Percentiles rank a stretch among this genome's conserved stretches.
phyloP scores from a whole-genome alignment of 2,113 vertebrate species.

The Coptodon rendalli region DNA sequence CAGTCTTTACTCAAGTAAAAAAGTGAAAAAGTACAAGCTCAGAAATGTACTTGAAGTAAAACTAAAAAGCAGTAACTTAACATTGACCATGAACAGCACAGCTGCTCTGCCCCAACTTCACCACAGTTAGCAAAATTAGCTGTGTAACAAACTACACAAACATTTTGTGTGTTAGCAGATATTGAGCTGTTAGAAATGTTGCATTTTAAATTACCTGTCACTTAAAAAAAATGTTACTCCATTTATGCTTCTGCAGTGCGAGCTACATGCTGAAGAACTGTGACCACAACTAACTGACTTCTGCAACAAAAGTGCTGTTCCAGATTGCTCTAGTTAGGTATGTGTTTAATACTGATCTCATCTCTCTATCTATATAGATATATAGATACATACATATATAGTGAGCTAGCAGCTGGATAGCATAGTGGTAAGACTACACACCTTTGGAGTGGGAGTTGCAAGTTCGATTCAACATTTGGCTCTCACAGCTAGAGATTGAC shows the following conservation, averaged over 20 bases:
- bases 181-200: background rate
- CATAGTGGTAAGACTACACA: fast-evolving
- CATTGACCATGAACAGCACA: background rate
- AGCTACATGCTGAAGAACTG: background rate
- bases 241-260: background rate
- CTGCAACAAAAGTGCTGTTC: fast-evolving
- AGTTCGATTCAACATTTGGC: background rate
- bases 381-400: background rate
- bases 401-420: fast-evolving
- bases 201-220: background rate
- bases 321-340: background rate
- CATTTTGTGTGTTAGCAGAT: background rate
- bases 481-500: background rate
- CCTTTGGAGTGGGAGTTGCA: background rate
- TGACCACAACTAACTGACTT: background rate
- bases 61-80: background rate
- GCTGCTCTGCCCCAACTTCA: background rate
- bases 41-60: background rate
- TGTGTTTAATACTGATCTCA: background rate
- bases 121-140: background rate
- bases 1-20: background rate
- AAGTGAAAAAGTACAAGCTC: background rate
- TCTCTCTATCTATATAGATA: background rate
- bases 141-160: background rate
- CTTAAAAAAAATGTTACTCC: fast-evolving